Percentiles rank a stretch among this genome's conserved stretches.
These are phyloP conservation scores for Vipera latastei DNA, from an alignment of 2,797 vertebrate species.

Conservation along the genomic window DNA sequence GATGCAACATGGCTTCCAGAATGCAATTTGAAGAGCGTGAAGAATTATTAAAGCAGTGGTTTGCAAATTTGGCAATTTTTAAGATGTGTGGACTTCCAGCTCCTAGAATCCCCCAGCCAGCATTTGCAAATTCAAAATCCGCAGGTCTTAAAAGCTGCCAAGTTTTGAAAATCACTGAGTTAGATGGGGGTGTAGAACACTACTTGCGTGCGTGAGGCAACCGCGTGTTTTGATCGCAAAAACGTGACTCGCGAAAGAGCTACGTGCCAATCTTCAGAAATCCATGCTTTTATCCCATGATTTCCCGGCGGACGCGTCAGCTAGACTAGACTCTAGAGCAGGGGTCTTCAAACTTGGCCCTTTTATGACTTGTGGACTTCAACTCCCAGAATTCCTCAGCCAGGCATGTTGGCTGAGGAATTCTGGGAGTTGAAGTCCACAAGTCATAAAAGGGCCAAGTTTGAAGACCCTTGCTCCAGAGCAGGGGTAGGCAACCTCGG, in stretches of 20 bases:
- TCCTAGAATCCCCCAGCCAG: not conserved
- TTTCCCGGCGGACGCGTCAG: not conserved
- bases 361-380: no score
- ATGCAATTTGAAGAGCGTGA: not conserved
- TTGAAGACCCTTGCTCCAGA: no score
- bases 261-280: no score
- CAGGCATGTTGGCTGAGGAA: no score
- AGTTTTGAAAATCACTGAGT: not conserved
- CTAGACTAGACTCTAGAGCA: no score
- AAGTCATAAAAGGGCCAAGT: no score
- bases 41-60: not conserved
- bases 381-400: no score
- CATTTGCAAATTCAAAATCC: not conserved
- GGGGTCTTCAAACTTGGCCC: not conserved
- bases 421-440: no score
- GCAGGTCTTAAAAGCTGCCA: not conserved
- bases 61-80: not conserved
- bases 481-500: no score
- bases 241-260: not conserved
- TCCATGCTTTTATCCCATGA: not conserved
- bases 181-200: not conserved
- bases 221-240: not conserved
- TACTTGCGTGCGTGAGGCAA: not conserved
- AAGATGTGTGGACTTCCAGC: not conserved
- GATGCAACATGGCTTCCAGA: not conserved